Percentiles rank a stretch among this genome's conserved stretches.
Conservation (phyloP, 1,140 invertebrate species). For the Doryteuthis pealeii region DNA sequence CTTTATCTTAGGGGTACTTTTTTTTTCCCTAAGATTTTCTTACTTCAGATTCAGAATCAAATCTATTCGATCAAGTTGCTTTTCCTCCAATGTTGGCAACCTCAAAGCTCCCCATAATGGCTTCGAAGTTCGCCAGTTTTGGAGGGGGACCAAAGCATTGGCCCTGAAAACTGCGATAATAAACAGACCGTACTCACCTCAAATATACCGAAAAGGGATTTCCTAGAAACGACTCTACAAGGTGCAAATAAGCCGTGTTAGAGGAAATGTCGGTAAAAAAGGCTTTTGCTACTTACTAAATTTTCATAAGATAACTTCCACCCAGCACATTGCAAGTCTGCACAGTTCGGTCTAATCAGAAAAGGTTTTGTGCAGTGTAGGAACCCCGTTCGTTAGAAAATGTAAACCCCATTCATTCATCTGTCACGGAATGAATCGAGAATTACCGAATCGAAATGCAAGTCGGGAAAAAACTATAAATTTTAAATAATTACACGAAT, state of each 20-base stretch:
- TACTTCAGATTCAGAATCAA: too few relatives aligned
- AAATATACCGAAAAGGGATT: constrained; percentile 24
- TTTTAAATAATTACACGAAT: too few relatives aligned
- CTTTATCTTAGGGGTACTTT: too few relatives aligned
- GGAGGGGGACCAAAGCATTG: constrained; percentile 16
- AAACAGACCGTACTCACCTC: constrained; percentile 28
- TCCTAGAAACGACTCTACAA: constrained; percentile 19
- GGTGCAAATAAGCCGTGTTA: constrained; percentile 9
- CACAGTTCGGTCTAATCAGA: constrained; percentile 34
- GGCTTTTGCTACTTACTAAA: neutral
- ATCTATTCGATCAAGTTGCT: too few relatives aligned
- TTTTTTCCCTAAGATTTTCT: too few relatives aligned
- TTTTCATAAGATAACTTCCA: constrained; percentile 22
- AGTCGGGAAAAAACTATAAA: too few relatives aligned
- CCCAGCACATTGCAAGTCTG: constrained; percentile 44
- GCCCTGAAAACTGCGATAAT: neutral
- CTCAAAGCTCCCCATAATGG: constrained; percentile 12
- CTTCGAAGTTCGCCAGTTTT: constrained; percentile 22
- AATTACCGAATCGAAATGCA: too few relatives aligned
- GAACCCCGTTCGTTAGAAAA: constrained; percentile 14
- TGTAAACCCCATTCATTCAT: constrained; percentile 22
- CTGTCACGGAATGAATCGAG: too few relatives aligned
- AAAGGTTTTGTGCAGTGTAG: constrained; percentile 24
- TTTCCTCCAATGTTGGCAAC: neutral
- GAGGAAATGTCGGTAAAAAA: neutral